Conservation (phyloP, 1,140 invertebrate species). For the Macrosteles quadrilineatus region DNA sequence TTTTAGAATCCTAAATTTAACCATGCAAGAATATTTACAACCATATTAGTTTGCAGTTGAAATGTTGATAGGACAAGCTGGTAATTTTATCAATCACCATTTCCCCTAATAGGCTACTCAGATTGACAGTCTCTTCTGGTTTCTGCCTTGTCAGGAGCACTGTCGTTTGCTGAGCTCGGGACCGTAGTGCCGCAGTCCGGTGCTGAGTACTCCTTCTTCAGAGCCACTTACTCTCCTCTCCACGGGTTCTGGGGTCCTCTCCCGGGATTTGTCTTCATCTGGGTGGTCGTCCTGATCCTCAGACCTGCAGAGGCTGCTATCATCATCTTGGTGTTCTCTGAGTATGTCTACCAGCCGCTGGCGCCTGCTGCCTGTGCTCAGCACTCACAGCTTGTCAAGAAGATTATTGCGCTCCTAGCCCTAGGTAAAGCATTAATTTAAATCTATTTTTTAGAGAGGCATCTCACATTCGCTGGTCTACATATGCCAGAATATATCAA, state of each 20-base stretch:
- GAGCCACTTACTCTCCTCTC: constrained; percentile 67
- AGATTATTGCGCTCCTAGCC: constrained; percentile 65
- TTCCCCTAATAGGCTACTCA: too few species aligned
- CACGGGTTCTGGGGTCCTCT: constrained; percentile 71
- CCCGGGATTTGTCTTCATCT: constrained; percentile 76
- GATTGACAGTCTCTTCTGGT: too few species aligned
- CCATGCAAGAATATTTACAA: too few species aligned
- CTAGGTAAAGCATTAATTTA: too few species aligned
- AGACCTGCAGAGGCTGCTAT: constrained; percentile 78
- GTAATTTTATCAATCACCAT: too few species aligned
- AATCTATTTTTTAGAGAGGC: too few species aligned
- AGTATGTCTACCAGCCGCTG: constrained; percentile 76
- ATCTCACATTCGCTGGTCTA: too few species aligned
- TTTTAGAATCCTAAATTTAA: too few species aligned
- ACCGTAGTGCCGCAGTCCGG: constrained; percentile 80
- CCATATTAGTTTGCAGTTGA: too few species aligned
- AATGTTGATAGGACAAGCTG: too few species aligned
- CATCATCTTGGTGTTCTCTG: constrained; percentile 77
- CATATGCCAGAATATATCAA: too few species aligned
- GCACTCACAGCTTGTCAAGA: constrained; percentile 58
- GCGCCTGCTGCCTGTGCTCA: constrained; percentile 47
- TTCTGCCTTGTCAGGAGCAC: too few species aligned
- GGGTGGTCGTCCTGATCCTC: constrained; percentile 76
- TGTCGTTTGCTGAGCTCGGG: constrained; percentile 80
- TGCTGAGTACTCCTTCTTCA: constrained; percentile 80